These are phyloP conservation scores for Pelosia muscerda DNA, from an alignment of 2,888 invertebrate species.

Conservation along the genomic window DNA sequence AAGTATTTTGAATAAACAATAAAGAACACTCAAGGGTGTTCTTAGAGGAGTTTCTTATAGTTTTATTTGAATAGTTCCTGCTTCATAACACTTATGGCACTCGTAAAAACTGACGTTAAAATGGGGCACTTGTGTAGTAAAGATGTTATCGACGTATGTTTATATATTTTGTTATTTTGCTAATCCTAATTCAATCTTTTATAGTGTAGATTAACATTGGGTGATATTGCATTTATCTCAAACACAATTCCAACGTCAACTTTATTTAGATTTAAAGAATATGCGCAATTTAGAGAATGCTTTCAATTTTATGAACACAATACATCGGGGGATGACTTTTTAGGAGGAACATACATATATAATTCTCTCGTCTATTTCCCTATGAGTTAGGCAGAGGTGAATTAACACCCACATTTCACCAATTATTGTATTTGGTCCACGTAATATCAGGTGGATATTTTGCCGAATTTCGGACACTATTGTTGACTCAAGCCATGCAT, in stretches of 20 bases:
- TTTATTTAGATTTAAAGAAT: not conserved
- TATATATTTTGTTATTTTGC: conserved; percentile 26
- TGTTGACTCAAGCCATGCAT: too few relatives aligned
- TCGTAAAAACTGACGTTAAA: conserved; percentile 51
- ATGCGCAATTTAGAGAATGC: not conserved
- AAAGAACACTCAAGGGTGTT: conserved; percentile 21
- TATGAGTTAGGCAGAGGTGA: too few relatives aligned
- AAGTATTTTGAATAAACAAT: conserved; percentile 17
- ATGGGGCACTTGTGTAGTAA: conserved; percentile 29
- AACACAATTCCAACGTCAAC: not conserved
- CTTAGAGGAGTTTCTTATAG: conserved; percentile 30
- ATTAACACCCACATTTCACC: too few relatives aligned
- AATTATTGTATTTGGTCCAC: too few relatives aligned
- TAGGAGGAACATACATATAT: too few relatives aligned
- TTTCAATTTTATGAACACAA: too few relatives aligned
- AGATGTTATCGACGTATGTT: conserved; percentile 23
- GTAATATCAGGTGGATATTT: too few relatives aligned
- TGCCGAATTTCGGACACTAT: too few relatives aligned
- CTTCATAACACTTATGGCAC: conserved; percentile 46
- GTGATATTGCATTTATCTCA: not conserved
- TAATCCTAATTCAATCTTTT: conserved; percentile 44
- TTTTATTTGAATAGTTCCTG: conserved; percentile 43
- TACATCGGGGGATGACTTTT: too few relatives aligned
- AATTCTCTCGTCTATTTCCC: too few relatives aligned
- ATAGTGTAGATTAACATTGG: conserved; percentile 25